Percentiles rank a stretch among this genome's conserved stretches.
These are phyloP conservation scores for Grus americana DNA, from an alignment of 2,113 vertebrate species.

Conservation along the genomic window DNA sequence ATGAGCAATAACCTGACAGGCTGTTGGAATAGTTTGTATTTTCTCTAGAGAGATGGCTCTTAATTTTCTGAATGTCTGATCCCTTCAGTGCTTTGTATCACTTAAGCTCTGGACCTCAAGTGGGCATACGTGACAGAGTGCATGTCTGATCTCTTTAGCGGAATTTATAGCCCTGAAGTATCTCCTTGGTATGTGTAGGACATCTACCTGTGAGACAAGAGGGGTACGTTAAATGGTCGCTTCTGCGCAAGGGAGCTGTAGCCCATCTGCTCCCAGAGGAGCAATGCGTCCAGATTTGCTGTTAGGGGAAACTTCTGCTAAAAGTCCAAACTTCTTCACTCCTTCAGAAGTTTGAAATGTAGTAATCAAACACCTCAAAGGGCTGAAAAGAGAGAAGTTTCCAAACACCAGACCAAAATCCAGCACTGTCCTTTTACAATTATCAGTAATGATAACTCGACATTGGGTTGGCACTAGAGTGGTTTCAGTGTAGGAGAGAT, in stretches of 20 bases:
- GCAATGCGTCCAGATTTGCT: not conserved
- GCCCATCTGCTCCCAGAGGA: not conserved
- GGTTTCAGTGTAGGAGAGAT: not conserved
- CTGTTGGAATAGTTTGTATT: not conserved
- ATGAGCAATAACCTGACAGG: not conserved
- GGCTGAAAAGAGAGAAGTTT: not conserved
- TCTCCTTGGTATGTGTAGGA: not conserved
- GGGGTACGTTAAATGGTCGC: not conserved
- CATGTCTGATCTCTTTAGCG: not conserved
- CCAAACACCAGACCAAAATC: not conserved
- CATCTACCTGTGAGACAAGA: not conserved
- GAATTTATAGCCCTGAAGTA: not conserved
- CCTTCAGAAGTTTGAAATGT: not conserved
- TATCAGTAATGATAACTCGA: not conserved
- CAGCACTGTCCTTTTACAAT: not conserved
- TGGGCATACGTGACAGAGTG: not conserved
- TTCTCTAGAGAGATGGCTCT: not conserved
- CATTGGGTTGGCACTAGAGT: not conserved
- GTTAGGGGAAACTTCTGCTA: not conserved
- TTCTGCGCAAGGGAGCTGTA: not conserved
- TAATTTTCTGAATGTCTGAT: not conserved
- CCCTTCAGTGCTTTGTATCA: not conserved
- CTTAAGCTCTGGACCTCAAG: not conserved
- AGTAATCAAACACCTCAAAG: not conserved
- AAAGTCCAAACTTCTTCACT: not conserved